These are phyloP conservation scores for Mactromeris polynyma DNA, from an alignment of 2,888 invertebrate species.

Conservation along the genomic window DNA sequence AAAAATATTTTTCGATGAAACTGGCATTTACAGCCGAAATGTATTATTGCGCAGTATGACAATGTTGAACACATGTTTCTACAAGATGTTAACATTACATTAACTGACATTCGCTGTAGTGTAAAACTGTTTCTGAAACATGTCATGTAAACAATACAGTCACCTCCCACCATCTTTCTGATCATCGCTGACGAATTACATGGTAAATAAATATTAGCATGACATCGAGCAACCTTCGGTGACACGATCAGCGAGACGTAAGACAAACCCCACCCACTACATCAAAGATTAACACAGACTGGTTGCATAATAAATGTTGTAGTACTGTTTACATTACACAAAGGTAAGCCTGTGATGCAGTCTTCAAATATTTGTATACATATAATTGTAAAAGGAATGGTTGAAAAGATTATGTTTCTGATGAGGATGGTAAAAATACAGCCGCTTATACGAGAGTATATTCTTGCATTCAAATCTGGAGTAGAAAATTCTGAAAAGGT, in stretches of 20 bases:
- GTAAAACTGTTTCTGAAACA: background rate
- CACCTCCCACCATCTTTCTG: background rate
- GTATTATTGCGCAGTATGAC: background rate
- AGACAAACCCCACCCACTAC: background rate
- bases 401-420: background rate
- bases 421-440: background rate
- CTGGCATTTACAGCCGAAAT: background rate
- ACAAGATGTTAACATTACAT: background rate
- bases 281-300: background rate
- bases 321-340: background rate
- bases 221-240: background rate
- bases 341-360: background rate
- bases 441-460: too few species aligned
- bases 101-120: background rate
- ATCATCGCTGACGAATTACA: background rate
- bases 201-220: background rate
- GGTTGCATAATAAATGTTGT: background rate
- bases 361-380: background rate
- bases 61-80: background rate
- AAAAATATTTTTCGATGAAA: too few species aligned
- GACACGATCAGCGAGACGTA: background rate
- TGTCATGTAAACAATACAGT: background rate
- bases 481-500: too few species aligned
- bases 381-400: background rate
- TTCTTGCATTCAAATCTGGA: too few species aligned